Percentiles rank a stretch among this genome's conserved stretches.
These are phyloP conservation scores for Morphnarchus princeps DNA, from an alignment of 2,113 vertebrate species.

Conservation along the genomic window DNA sequence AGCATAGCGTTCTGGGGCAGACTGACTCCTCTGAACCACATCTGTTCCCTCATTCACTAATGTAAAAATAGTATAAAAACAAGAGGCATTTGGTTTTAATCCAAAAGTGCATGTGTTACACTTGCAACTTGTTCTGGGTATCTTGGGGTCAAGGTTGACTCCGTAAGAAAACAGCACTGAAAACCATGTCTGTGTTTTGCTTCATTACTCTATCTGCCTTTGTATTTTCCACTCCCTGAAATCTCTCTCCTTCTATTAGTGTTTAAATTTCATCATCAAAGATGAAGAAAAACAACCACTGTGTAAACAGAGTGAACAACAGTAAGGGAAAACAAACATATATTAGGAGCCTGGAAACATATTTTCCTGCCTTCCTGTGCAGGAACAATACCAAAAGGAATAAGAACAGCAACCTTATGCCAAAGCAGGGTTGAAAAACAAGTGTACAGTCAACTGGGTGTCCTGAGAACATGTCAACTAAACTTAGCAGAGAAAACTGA, in stretches of 20 bases:
- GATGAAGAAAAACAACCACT: conserved; percentile 26
- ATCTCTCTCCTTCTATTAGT: background rate
- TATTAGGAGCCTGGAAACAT: conserved; percentile 45
- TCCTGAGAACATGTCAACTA: background rate
- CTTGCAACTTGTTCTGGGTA: background rate
- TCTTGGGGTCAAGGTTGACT: conserved; percentile 9
- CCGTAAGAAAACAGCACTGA: background rate
- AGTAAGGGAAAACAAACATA: conserved; percentile 33
- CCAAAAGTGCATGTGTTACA: background rate
- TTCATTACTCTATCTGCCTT: background rate
- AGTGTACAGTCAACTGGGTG: background rate
- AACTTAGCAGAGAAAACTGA: background rate
- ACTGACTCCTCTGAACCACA: background rate
- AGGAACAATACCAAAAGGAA: conserved; percentile 47
- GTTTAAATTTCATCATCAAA: conserved; percentile 6
- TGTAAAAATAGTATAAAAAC: background rate
- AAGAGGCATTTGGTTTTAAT: background rate
- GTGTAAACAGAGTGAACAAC: conserved; percentile 42
- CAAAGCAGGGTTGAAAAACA: conserved; percentile 49
- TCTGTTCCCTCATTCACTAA: background rate
- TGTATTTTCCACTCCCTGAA: background rate
- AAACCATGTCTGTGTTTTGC: background rate
- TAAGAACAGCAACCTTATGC: conserved; percentile 20
- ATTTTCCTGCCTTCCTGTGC: conserved; percentile 59
- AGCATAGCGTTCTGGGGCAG: background rate